Conservation (phyloP, 2,797 vertebrate species). For the Cercopithecus neglectus region DNA sequence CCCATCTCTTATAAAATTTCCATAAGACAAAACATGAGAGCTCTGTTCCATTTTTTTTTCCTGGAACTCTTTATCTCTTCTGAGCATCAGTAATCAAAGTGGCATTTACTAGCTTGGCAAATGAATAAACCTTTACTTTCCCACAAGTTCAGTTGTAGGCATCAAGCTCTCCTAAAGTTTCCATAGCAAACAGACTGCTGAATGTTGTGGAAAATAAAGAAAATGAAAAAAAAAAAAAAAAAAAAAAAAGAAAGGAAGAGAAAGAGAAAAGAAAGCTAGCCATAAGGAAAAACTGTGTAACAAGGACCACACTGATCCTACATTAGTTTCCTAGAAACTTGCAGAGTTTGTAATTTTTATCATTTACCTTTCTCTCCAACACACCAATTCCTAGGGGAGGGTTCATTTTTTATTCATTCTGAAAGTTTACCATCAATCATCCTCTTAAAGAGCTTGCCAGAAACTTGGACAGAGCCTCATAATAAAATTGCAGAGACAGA, state of each 20-base stretch:
- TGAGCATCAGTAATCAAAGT: constrained; percentile 70
- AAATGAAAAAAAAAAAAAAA: neutral
- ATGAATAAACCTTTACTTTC: constrained; percentile 60
- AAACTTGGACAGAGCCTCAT: constrained; percentile 78
- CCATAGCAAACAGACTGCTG: constrained; percentile 61
- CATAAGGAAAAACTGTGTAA: neutral
- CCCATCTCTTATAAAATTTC: constrained; percentile 62
- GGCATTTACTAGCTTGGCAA: constrained; percentile 74
- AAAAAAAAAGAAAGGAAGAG: neutral
- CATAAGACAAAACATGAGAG: constrained; percentile 60
- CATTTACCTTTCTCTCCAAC: constrained; percentile 74
- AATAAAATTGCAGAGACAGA: constrained; percentile 82
- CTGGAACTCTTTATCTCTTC: constrained; percentile 60
- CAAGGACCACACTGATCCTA: constrained; percentile 64
- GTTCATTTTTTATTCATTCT: constrained; percentile 76
- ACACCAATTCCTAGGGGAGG: constrained; percentile 67
- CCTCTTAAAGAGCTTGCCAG: constrained; percentile 77
- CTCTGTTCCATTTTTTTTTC: neutral
- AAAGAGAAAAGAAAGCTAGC: neutral
- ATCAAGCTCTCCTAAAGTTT: constrained; percentile 65
- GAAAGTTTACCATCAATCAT: constrained; percentile 79
- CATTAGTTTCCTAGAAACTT: constrained; percentile 48
- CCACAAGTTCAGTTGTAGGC: constrained; percentile 62
- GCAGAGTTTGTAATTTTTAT: constrained; percentile 64
- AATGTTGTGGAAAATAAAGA: neutral